A percentile compares a stretch with the other conserved stretches of the same genome.
Evolutionary conservation across 2,113 vertebrate genomes (phyloP).

Genomic region (Calidris pygmaea): DNA sequence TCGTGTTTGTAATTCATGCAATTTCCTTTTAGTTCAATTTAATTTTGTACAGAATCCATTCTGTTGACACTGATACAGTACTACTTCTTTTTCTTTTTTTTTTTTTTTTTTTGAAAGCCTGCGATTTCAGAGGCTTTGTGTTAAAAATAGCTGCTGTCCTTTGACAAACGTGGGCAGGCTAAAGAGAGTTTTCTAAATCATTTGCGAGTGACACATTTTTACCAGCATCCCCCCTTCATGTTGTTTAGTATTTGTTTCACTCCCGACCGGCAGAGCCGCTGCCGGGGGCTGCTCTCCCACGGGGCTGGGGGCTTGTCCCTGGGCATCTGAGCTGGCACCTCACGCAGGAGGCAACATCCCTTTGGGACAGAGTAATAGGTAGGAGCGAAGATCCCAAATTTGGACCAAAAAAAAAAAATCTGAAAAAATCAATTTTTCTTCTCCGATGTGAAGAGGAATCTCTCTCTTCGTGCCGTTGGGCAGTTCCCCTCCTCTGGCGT

Average conservation of each 20-base stretch:
- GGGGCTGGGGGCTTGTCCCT: not conserved
- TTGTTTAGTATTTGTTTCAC: not conserved
- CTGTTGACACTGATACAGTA: not conserved
- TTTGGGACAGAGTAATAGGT: not conserved
- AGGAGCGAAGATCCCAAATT: not conserved
- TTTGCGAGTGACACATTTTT: not conserved
- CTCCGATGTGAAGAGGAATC: not conserved
- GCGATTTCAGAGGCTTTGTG: not conserved
- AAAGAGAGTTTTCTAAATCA: not conserved
- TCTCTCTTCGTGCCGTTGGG: not conserved
- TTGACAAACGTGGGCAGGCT: not conserved
- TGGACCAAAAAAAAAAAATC: too few relatives aligned
- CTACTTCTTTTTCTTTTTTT: not conserved
- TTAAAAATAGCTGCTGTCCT: conserved; percentile 25
- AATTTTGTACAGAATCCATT: not conserved
- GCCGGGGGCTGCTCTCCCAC: not conserved
- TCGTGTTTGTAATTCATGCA: conserved; percentile 17
- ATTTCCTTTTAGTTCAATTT: conserved; percentile 20
- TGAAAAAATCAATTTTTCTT: not conserved
- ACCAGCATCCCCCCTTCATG: not conserved
- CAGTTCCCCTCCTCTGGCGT: not conserved
- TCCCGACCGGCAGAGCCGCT: accelerated
- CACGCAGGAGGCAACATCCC: not conserved
- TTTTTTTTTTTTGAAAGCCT: not conserved
- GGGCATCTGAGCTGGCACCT: not conserved